Base-by-base conservation (phyloP, 1,140 invertebrate species). In the Aphelenchoides avenae region DNA sequence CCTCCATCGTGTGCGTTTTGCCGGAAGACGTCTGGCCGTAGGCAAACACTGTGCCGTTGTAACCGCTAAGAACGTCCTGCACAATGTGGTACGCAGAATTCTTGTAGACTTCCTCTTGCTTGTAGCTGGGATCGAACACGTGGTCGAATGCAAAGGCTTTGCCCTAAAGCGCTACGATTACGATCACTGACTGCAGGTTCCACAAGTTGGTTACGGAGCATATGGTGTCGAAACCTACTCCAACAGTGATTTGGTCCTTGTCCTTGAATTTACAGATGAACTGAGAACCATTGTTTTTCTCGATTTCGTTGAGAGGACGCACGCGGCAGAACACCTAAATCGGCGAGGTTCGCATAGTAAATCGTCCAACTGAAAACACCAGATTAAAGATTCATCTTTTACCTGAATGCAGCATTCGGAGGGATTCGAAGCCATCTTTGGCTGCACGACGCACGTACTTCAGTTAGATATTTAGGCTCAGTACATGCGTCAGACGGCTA, bases 41-140 rank as follows among this genome's bases (percentile, higher is more conserved):
- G 15, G 95, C 95, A 83, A 99, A 99, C 77, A 99, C 98, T 52
- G 95, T 98, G 61, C 95, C 95, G 82, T 99, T 98, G 81, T 97
- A 99, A 13, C 94, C 95, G 71, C 87, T 88, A 67, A 29, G 83
- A 5, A 98, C 94, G 85, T 99, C 94, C 79, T 71, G 27, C 71
- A 70, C 55, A 72, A 64, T 64, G 41, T 64, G 61, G 15, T 66
- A 55, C 4, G 61, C 61, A 1, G 54, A 27, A 20, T 92, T 90
- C 85, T 87, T 90, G 81, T 94, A 95, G 4, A 99, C 93, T 83
- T 94, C 90, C 78, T 97, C 93, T 85, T 98, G 94, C 9, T 89
- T 89, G 61, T 89, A 88, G 82, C 93, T 91, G 68, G 91, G 89
- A 81, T 93, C 93, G 79, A 96, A 97, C 68, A 98, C 92, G 85